Evolutionary conservation across 2,113 vertebrate genomes (phyloP).

Genomic region (Hydropotes inermis): DNA sequence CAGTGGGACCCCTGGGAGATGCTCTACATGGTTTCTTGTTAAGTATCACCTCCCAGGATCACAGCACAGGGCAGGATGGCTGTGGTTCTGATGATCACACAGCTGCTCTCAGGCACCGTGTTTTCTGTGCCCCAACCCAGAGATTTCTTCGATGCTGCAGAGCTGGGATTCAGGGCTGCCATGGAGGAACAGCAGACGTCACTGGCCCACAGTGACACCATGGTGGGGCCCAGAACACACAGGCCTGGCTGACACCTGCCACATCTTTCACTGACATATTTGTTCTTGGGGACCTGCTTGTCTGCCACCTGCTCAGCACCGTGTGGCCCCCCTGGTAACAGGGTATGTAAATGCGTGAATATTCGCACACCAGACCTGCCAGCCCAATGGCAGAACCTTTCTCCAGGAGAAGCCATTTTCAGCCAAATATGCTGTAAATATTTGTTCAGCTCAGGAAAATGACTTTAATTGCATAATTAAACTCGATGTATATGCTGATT

Average conservation of each 20-base stretch:
- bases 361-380: neutral
- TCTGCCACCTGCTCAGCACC: neutral
- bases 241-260: conserved; percentile 10
- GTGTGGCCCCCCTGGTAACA: neutral
- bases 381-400: neutral
- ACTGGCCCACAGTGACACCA: accelerated
- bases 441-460: conserved; percentile 81
- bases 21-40: accelerated
- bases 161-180: neutral
- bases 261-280: neutral
- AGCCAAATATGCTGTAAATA: conserved; percentile 79
- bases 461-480: conserved; percentile 79
- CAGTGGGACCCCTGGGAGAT: neutral
- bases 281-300: neutral
- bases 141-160: neutral
- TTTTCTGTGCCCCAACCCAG: neutral
- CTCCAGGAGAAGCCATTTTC: conserved; percentile 63
- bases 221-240: neutral
- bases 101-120: accelerated
- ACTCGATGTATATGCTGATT: conserved; percentile 65
- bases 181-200: accelerated
- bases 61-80: accelerated
- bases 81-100: accelerated
- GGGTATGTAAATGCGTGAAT: neutral
- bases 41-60: neutral